Conservation (phyloP, 2,113 vertebrate species). For the Periophthalmodon schlosseri region DNA sequence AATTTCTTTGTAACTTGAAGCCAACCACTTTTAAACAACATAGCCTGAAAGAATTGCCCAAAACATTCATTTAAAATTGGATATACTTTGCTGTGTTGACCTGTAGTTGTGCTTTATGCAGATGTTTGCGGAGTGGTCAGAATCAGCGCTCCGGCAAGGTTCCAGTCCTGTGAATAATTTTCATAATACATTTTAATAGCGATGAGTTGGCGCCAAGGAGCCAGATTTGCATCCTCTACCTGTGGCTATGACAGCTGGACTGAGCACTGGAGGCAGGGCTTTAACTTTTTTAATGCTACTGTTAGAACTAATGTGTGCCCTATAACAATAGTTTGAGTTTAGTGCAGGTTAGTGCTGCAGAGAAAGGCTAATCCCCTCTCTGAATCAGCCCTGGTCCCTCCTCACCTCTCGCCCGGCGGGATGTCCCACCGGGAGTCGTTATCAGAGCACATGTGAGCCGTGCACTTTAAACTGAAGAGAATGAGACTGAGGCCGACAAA, state of each 20-base stretch:
- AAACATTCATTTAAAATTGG: not conserved
- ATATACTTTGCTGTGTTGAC: not conserved
- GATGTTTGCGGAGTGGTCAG: not conserved
- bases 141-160: slow-evolving; percentile 38
- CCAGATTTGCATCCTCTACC: slow-evolving; percentile 63
- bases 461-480: slow-evolving; percentile 36
- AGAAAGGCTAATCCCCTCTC: slow-evolving; percentile 40
- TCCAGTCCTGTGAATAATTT: slow-evolving; percentile 56
- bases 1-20: not conserved
- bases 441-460: slow-evolving; percentile 40
- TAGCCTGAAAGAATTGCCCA: not conserved
- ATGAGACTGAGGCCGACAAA: slow-evolving; percentile 3
- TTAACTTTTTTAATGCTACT: slow-evolving; percentile 57
- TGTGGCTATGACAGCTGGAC: slow-evolving; percentile 64
- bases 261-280: slow-evolving; percentile 50
- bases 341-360: slow-evolving; percentile 33
- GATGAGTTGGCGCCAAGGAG: slow-evolving; percentile 53
- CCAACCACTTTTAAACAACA: not conserved
- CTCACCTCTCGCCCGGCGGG: slow-evolving; percentile 28
- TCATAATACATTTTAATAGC: slow-evolving; percentile 62
- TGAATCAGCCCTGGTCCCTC: slow-evolving; percentile 28
- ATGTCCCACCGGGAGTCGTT: slow-evolving; percentile 33
- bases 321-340: slow-evolving; percentile 14
- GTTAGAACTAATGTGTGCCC: slow-evolving; percentile 12
- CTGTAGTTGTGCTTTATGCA: not conserved